A percentile compares a stretch with the other conserved stretches of the same genome.
These are phyloP conservation scores for Mystacides longicornis DNA, from an alignment of 2,888 invertebrate species.

Conservation along the genomic window DNA sequence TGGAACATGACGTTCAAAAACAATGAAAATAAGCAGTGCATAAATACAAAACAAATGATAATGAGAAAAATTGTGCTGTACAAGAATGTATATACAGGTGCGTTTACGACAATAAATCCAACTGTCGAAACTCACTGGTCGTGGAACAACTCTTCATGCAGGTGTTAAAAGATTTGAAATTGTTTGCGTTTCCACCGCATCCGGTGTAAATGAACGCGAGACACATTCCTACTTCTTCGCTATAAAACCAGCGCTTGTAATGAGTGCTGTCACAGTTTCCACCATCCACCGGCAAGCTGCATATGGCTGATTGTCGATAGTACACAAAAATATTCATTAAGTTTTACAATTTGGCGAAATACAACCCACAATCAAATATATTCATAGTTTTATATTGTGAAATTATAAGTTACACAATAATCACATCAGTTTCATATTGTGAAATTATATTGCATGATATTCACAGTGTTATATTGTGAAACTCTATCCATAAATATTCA, in stretches of 20 bases:
- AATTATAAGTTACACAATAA: no score
- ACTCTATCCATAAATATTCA: no score
- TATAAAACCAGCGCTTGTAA: conserved; percentile 66
- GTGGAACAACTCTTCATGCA: conserved; percentile 56
- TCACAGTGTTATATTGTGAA: no score
- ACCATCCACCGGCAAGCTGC: conserved; percentile 53
- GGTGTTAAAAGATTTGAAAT: conserved; percentile 66
- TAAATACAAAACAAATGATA: neutral
- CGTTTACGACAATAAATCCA: neutral
- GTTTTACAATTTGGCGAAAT: no score
- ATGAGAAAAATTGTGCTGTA: conserved; percentile 3
- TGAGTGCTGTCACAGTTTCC: conserved; percentile 48
- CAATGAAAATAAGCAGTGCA: no score
- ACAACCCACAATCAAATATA: no score
- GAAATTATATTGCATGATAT: no score
- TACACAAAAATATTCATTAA: no score
- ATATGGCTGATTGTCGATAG: conserved; percentile 45
- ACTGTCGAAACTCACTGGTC: conserved; percentile 10
- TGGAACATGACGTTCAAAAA: no score
- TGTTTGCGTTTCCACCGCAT: conserved; percentile 82
- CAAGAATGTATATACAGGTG: conserved; percentile 21
- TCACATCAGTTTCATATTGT: no score
- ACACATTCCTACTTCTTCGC: conserved; percentile 61
- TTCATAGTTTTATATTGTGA: no score
- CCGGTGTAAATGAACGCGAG: conserved; percentile 76